phyloP scores from a whole-genome alignment of 2,888 invertebrate genomes.

The Helicoverpa assulta region DNA sequence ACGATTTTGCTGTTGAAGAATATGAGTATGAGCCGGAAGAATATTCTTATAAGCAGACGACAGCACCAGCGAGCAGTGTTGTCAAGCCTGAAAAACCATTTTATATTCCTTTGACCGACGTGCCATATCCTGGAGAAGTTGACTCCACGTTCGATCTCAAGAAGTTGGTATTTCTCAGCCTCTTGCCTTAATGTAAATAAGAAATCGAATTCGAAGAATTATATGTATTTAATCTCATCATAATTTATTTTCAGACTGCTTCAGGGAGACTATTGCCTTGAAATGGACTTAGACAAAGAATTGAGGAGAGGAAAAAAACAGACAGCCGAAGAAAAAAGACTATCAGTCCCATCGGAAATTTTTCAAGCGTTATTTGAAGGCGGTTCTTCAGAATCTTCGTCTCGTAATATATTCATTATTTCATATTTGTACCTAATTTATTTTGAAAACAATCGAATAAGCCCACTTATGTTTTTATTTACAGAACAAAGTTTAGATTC shows the following conservation, averaged over 20 bases:
- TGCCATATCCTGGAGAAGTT: constrained; percentile 81
- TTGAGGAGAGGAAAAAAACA: constrained; percentile 47
- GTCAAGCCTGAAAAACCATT: constrained; percentile 72
- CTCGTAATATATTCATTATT: constrained; percentile 13
- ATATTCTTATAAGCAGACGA: constrained; percentile 67
- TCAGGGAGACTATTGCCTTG: constrained; percentile 81
- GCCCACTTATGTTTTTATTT: constrained; percentile 50
- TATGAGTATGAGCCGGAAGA: constrained; percentile 75
- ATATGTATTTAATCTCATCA: background rate
- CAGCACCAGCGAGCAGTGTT: constrained; percentile 59
- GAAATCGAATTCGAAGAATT: background rate
- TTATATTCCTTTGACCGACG: constrained; percentile 81
- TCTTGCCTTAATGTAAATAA: too few species aligned
- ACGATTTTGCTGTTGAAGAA: constrained; percentile 79
- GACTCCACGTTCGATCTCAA: constrained; percentile 81
- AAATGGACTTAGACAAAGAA: constrained; percentile 70
- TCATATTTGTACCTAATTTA: background rate
- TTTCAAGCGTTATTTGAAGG: constrained; percentile 4
- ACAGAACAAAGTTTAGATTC: constrained; percentile 74
- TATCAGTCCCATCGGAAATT: constrained; percentile 18
- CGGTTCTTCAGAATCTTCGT: background rate
- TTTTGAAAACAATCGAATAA: background rate
- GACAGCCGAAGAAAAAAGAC: background rate
- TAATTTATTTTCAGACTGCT: constrained; percentile 71
- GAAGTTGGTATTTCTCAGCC: constrained; percentile 68